A percentile compares a stretch with the other conserved stretches of the same genome.
Conservation (phyloP, 1,140 invertebrate genomes). For the Bacillus rossius region DNA sequence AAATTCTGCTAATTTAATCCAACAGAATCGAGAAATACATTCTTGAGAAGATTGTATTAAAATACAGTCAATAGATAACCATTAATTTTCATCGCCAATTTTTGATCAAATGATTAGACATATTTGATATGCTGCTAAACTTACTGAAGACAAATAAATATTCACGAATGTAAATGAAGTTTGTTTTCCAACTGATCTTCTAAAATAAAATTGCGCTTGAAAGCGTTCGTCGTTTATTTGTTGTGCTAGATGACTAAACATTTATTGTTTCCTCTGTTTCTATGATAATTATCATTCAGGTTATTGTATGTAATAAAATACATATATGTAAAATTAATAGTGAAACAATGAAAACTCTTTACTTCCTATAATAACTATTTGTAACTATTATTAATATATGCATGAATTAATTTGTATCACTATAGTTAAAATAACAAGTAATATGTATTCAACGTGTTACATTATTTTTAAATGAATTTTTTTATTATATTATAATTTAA, state of each 20-base stretch:
- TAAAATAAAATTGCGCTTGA: slow-evolving; percentile 14
- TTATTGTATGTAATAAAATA: slow-evolving; percentile 4
- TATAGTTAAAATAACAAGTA: no score
- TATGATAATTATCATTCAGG: slow-evolving; percentile 21
- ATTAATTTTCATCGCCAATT: slow-evolving; percentile 12
- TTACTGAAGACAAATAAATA: slow-evolving; percentile 10
- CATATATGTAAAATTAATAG: not conserved
- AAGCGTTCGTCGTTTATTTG: slow-evolving; percentile 12
- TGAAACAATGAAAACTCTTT: not conserved
- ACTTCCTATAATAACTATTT: not conserved
- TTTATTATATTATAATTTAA: no score
- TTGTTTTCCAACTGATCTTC: slow-evolving; percentile 8
- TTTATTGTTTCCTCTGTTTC: slow-evolving; percentile 18
- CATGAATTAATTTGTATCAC: no score
- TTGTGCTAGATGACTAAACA: slow-evolving; percentile 14
- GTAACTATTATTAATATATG: no score
- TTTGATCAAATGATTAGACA: slow-evolving; percentile 24
- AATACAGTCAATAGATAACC: slow-evolving; percentile 17
- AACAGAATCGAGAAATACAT: not conserved
- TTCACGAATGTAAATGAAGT: slow-evolving; percentile 17
- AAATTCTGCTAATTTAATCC: slow-evolving; percentile 3
- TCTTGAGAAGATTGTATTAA: slow-evolving; percentile 9
- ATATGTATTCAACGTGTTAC: no score
- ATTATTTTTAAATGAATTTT: no score
- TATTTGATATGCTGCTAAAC: slow-evolving; percentile 18